Evolutionary conservation across 2,888 invertebrate genomes (phyloP).

Genomic region (Diarsia rubi): DNA sequence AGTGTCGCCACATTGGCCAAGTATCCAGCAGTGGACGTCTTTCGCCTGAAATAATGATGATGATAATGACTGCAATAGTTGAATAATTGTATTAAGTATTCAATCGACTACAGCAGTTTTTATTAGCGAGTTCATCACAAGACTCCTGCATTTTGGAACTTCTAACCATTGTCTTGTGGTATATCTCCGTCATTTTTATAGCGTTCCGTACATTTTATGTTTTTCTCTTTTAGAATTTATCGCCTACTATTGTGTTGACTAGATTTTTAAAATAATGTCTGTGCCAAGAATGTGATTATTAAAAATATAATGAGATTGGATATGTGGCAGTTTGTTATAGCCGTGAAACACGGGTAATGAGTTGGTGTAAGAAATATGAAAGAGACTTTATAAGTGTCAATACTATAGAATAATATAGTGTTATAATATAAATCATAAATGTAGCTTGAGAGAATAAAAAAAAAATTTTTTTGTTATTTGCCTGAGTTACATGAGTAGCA

Average conservation of each 20-base stretch:
- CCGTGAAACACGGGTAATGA: constrained; percentile 49
- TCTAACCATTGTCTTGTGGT: constrained; percentile 6
- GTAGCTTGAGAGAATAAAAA: not conserved
- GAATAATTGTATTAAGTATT: not conserved
- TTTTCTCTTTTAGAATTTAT: constrained; percentile 63
- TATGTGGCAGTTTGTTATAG: constrained; percentile 52
- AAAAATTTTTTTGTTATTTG: not conserved
- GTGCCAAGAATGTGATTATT: constrained; percentile 69
- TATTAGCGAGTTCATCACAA: not conserved
- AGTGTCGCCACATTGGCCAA: too few species aligned
- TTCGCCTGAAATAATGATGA: too few species aligned
- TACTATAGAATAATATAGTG: constrained; percentile 28
- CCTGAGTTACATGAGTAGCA: not conserved
- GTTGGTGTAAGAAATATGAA: constrained; percentile 56
- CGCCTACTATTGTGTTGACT: constrained; percentile 65
- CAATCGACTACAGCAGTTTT: not conserved
- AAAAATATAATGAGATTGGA: constrained; percentile 65
- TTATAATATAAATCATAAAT: constrained; percentile 39
- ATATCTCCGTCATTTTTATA: constrained; percentile 49
- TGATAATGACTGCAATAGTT: too few species aligned
- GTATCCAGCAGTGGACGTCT: too few species aligned
- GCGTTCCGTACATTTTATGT: constrained; percentile 59
- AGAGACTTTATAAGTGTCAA: constrained; percentile 52
- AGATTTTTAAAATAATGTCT: constrained; percentile 50
- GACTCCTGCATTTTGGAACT: not conserved